Conservation (phyloP, 2,797 vertebrate genomes). For the Tenualosa thibaudeaui region DNA sequence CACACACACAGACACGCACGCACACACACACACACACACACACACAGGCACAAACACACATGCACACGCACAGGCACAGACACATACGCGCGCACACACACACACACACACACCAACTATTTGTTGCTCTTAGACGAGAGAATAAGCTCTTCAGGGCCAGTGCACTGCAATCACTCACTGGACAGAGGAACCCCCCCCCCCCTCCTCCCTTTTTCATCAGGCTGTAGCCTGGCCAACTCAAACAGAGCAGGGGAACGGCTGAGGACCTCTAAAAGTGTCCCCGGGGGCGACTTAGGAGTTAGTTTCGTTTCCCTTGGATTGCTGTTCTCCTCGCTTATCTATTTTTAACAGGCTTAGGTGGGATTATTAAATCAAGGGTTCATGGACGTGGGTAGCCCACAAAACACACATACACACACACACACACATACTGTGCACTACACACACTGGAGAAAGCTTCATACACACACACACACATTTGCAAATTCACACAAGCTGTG, state of each 20-base stretch:
- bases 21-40: not conserved
- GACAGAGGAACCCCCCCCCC: conserved; percentile 44
- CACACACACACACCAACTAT: no score
- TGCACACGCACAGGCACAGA: not conserved
- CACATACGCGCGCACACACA: no score
- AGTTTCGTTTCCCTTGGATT: conserved; percentile 44
- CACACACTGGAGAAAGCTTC: no score
- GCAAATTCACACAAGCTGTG: no score
- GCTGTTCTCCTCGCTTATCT: conserved; percentile 40
- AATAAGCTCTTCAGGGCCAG: not conserved
- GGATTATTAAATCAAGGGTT: conserved; percentile 36
- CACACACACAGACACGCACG: no score
- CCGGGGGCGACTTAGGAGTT: conserved; percentile 47
- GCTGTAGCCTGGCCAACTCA: conserved; percentile 61
- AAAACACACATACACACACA: conserved; percentile 34
- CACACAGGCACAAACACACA: not conserved
- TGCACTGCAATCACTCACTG: conserved; percentile 29
- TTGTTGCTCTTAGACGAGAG: no score
- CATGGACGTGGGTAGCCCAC: not conserved
- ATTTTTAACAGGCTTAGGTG: conserved; percentile 45
- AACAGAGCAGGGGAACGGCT: conserved; percentile 66
- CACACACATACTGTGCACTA: conserved; percentile 37
- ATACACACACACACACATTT: no score
- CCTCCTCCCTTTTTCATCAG: conserved; percentile 59
- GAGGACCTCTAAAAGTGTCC: conserved; percentile 62